A percentile compares a stretch with the other conserved stretches of the same genome.
phyloP scores from a whole-genome alignment of 2,797 vertebrate genomes.

The Macrochelys suwanniensis region DNA sequence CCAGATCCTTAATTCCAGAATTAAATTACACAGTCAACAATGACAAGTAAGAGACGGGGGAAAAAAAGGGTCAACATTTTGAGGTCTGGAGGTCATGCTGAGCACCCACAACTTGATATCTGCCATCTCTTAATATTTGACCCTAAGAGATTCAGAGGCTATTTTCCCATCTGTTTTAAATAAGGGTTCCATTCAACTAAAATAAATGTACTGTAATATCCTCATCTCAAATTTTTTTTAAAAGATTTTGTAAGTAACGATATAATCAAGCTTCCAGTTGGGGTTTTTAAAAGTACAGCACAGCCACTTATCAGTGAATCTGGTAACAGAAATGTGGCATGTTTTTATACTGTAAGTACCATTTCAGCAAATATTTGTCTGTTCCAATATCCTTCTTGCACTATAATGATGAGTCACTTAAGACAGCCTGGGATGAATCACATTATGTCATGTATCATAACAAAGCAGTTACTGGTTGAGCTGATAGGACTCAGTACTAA shows the following conservation, averaged over 20 bases:
- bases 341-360: background rate
- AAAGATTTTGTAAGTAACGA: accelerated
- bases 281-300: accelerated
- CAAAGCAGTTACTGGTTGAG: background rate
- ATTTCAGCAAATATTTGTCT: background rate
- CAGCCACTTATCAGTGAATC: background rate
- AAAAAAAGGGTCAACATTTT: background rate
- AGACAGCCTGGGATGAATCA: slow-evolving; percentile 21
- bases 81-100: accelerated
- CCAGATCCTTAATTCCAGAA: background rate
- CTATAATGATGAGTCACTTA: background rate
- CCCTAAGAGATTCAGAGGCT: background rate
- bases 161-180: background rate
- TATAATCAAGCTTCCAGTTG: background rate
- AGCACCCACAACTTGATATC: accelerated
- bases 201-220: background rate
- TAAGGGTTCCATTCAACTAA: background rate
- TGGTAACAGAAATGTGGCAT: background rate
- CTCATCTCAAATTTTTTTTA: background rate
- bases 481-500: background rate
- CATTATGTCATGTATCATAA: background rate
- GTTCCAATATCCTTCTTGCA: background rate
- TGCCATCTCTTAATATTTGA: accelerated
- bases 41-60: background rate
- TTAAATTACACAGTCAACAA: background rate